phyloP scores from a whole-genome alignment of 2,113 vertebrate genomes.

The Callocephalon fimbriatum region DNA sequence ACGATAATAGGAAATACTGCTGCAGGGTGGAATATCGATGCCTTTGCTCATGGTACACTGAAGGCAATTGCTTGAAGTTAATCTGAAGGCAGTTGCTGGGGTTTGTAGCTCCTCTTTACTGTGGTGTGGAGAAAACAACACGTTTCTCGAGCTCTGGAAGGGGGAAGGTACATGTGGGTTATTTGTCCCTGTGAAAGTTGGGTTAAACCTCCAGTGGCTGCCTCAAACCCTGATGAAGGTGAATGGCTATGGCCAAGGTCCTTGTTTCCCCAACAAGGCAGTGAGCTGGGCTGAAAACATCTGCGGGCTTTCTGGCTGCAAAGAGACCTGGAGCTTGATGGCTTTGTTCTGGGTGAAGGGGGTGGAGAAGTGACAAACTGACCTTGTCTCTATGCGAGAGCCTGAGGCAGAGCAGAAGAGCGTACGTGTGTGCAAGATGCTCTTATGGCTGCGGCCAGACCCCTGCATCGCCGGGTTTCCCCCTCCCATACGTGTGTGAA shows the following conservation, averaged over 20 bases:
- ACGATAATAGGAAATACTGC: background rate
- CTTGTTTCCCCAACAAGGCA: constrained; percentile 36
- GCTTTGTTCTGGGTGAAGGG: background rate
- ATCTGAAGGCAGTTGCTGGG: background rate
- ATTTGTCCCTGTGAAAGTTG: background rate
- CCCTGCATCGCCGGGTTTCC: rapidly evolving
- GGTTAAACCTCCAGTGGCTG: background rate
- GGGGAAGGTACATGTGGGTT: background rate
- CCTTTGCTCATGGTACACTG: background rate
- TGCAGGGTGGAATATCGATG: background rate
- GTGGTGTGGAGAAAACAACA: rapidly evolving
- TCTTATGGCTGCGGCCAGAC: background rate
- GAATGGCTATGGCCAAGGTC: background rate
- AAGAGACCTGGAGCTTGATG: background rate
- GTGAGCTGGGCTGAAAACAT: background rate
- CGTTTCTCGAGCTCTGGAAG: background rate
- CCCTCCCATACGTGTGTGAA: rapidly evolving
- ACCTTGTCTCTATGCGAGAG: background rate
- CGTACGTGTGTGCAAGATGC: rapidly evolving
- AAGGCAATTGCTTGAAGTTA: background rate
- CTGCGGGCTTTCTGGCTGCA: background rate
- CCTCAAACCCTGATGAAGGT: background rate
- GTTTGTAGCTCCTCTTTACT: background rate
- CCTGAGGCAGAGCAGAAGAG: background rate
- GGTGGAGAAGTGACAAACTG: background rate